Evolutionary conservation across 1,140 invertebrate species (phyloP).

Genomic region (Grapholita molesta): DNA sequence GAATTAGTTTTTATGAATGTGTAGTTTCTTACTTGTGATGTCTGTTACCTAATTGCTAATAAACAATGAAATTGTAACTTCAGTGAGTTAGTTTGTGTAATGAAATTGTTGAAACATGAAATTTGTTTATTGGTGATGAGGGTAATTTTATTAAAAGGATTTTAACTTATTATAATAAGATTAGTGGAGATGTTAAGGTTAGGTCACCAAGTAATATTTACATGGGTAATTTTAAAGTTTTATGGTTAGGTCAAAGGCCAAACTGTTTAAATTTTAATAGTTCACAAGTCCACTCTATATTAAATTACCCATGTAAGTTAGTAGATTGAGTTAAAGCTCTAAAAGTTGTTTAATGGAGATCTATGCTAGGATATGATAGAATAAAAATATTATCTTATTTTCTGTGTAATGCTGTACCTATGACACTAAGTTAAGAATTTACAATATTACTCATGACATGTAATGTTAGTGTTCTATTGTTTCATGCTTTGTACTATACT

Average conservation of each 20-base stretch:
- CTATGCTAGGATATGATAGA: neutral
- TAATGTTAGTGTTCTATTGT: constrained; percentile 16
- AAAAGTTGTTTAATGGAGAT: neutral
- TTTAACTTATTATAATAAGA: constrained; percentile 11
- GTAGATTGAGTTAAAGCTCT: neutral
- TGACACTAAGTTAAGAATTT: neutral
- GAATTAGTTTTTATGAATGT: constrained; percentile 4
- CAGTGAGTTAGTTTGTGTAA: constrained; percentile 23
- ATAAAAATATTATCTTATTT: constrained; percentile 14
- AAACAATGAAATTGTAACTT: constrained; percentile 41
- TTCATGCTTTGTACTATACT: constrained; percentile 1
- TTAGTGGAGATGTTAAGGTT: neutral
- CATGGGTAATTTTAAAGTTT: neutral
- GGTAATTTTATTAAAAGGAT: constrained; percentile 26
- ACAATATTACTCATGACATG: constrained; percentile 14
- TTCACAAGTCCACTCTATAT: neutral
- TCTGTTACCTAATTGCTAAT: constrained; percentile 33
- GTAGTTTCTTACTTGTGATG: constrained; percentile 16
- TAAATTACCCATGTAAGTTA: neutral
- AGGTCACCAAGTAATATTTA: neutral
- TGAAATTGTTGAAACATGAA: constrained; percentile 42
- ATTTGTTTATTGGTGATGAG: constrained; percentile 47
- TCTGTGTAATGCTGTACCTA: constrained; percentile 4
- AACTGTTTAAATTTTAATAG: neutral
- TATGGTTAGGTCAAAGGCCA: neutral